Evolutionary conservation across 2,113 vertebrate genomes (phyloP), one percentile per base, ranked within the genome.

Genomic region (Phalacrocorax carbo): DNA sequence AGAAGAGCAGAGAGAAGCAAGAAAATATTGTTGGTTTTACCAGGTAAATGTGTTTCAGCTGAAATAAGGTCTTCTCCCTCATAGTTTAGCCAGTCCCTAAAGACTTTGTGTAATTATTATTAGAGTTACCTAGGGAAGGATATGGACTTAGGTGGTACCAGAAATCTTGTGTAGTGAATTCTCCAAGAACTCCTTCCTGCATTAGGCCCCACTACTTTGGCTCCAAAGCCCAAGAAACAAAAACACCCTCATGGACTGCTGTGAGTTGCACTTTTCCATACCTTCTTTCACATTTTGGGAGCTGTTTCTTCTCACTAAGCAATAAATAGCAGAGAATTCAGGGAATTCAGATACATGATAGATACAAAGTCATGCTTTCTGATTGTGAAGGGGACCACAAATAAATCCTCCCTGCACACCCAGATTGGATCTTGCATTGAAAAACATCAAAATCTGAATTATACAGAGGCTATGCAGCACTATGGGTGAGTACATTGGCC

Each of bases 361-460:
- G 32, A n/a, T 48, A 65, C 44, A 48, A 79, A 85, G 36, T 81
- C 9, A 12, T 55, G 19, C 52, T 48, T 83, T 71, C 66, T 82
- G 49, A 32, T 44, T 72, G 40, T 58, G 65, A 75, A 84, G 52
- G 23, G 29, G 19, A 51, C 83, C 26, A 44, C 64, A 58, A 60
- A n/a, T 83, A 94, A 94, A 89, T 88, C 22, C 40, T 69, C 61
- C 57, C 34, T 66, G 68, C 36, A 36, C 54, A 66, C 14, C 36
- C 68, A 90, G 91, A 84, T 38, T 96, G 77, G 36, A 57, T 49
- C 81, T 94, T 81, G 21, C 92, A 66, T 64, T 89, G 91, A 66
- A 86, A 95, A 94, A 66, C 89, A 83, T 86, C 82, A 89, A 96
- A 97, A 96, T 95, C 85, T 97, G 95, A 97, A 95, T 96, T 96